Evolutionary conservation across 1,140 invertebrate species (phyloP).

Genomic region (Homarus americanus): DNA sequence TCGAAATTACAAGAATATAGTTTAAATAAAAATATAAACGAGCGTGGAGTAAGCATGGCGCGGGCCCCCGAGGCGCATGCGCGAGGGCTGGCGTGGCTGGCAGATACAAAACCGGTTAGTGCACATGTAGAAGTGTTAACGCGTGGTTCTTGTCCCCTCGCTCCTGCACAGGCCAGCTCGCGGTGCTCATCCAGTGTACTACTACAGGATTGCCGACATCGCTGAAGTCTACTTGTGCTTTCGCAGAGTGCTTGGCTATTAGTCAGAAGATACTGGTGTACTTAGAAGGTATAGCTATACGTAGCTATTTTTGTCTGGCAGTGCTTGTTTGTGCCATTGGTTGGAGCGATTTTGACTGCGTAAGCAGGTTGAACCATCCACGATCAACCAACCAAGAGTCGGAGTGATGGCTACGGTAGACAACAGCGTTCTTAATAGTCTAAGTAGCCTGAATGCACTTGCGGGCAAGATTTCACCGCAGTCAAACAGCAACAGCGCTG

Average conservation of each 20-base stretch:
- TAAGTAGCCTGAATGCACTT: conserved; percentile 57
- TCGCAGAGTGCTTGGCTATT: conserved; percentile 46
- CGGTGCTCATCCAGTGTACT: conserved; percentile 41
- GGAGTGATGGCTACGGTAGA: conserved; percentile 66
- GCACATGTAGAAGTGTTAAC: conserved; percentile 59
- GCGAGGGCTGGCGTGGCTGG: conserved; percentile 54
- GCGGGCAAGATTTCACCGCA: conserved; percentile 66
- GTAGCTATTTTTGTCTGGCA: conserved; percentile 52
- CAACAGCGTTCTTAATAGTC: conserved; percentile 60
- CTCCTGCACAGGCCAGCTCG: conserved; percentile 54
- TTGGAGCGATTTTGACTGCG: conserved; percentile 52
- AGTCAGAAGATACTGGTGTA: conserved; percentile 38
- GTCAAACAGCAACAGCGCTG: conserved; percentile 60
- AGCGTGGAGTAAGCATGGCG: conserved; percentile 53
- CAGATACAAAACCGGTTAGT: conserved; percentile 63
- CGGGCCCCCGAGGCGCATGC: conserved; percentile 24
- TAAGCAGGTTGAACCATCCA: conserved; percentile 44
- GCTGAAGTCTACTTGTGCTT: conserved; percentile 27
- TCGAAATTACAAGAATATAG: background rate
- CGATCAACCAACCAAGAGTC: conserved; percentile 23
- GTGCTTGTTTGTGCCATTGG: conserved; percentile 53
- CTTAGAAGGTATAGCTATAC: conserved; percentile 38
- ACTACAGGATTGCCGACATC: conserved; percentile 17
- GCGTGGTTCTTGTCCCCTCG: conserved; percentile 59
- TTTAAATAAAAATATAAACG: conserved; percentile 35